Conservation (phyloP, 1,140 invertebrate species). For the Megalopta genalis region DNA sequence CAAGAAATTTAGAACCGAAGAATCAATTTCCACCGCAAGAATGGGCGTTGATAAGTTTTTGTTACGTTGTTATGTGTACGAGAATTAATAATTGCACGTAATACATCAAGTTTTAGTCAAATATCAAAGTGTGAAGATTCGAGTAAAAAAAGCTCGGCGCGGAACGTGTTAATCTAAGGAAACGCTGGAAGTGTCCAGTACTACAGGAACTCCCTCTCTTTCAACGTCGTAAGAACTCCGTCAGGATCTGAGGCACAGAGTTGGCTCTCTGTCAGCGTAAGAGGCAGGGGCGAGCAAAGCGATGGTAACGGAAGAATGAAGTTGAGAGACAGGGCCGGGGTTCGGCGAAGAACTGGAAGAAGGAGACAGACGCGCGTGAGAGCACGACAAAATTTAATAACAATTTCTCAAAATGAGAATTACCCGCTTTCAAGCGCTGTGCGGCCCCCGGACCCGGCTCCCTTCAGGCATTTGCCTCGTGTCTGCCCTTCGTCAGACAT, state of each 20-base stretch:
- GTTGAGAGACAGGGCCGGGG: background rate
- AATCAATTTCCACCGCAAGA: too few relatives aligned
- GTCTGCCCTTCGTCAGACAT: background rate
- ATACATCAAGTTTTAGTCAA: too few relatives aligned
- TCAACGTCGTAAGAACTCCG: background rate
- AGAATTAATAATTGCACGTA: too few relatives aligned
- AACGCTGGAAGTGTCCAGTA: too few relatives aligned
- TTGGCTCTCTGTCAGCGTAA: background rate
- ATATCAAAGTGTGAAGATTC: too few relatives aligned
- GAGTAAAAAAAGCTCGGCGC: too few relatives aligned
- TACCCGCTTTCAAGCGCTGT: slow-evolving; percentile 67
- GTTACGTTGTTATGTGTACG: too few relatives aligned
- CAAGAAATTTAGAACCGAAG: too few relatives aligned
- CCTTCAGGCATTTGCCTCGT: slow-evolving; percentile 1
- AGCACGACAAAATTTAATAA: slow-evolving; percentile 69
- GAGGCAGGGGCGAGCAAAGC: slow-evolving; percentile 10
- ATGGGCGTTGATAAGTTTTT: too few relatives aligned
- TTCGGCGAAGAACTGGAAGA: background rate
- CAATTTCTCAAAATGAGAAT: slow-evolving; percentile 75
- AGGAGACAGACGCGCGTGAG: slow-evolving; percentile 42
- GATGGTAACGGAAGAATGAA: slow-evolving; percentile 39
- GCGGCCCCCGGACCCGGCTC: slow-evolving; percentile 25
- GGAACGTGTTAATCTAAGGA: too few relatives aligned
- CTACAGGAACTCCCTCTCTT: too few relatives aligned
- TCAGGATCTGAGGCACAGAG: background rate